phyloP scores from a whole-genome alignment of 2,797 vertebrate genomes.

The Manis javanica region DNA sequence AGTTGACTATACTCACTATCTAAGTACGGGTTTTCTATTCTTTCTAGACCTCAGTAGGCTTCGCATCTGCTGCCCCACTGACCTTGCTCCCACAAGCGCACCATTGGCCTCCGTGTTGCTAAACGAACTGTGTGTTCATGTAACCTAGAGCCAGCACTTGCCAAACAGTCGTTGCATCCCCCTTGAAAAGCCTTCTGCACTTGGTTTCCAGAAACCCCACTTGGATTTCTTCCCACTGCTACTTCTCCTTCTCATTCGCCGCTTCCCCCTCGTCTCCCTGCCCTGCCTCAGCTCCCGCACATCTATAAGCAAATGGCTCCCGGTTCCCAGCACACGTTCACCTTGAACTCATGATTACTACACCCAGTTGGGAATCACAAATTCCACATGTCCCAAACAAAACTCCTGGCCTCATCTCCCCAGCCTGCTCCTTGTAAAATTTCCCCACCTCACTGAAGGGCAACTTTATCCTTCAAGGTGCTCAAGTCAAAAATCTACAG shows the following conservation, averaged over 20 bases:
- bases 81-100: neutral
- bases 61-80: neutral
- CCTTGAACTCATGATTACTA: neutral
- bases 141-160: neutral
- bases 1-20: neutral
- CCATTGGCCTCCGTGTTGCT: neutral
- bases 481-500: neutral
- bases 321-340: neutral
- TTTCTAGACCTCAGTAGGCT: neutral
- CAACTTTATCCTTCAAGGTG: neutral
- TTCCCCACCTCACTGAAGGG: neutral
- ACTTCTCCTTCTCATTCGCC: neutral
- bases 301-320: neutral
- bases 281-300: neutral
- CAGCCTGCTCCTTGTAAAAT: neutral
- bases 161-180: neutral
- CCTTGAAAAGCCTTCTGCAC: neutral
- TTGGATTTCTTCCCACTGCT: no score
- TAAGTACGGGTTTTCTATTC: neutral
- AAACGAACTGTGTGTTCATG: neutral
- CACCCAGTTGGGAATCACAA: neutral
- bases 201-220: neutral
- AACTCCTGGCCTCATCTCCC: neutral
- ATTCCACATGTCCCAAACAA: neutral
- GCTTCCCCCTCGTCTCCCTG: neutral